Evolutionary conservation across 2,113 vertebrate species (phyloP), one percentile per base, ranked within the genome.

Genomic region (Empidonax alnorum): DNA sequence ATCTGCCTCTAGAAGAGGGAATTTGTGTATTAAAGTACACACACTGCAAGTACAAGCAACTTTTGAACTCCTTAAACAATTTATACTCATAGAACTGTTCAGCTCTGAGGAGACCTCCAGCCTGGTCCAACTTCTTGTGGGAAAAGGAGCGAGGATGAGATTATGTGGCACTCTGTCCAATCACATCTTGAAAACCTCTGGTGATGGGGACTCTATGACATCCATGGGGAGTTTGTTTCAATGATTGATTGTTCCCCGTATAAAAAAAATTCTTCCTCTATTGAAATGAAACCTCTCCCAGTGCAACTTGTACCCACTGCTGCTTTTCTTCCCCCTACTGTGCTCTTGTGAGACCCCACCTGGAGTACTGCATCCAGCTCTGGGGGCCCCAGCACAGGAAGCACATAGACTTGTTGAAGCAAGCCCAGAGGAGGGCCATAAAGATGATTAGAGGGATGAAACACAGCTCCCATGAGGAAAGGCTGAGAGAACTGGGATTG

Each of bases 351-450:
- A 35, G 41, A 41, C 13, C 24, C 10, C 17, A 55, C 17, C 47
- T 62, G 71, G 71, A 68, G 46, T 55, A 41, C 28, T 41, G 13
- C 41, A 62, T 42, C 30, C n/a, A 41, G 9, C 41, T 62, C 24
- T 75, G 30, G 39, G 55, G 4, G 4, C 13, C 20, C 25, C 10
- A 35, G 24, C 0, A 0, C 25, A 19, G 21, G 24, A 41, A n/a
- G 24, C 50, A 18, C 39, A 75, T 7, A 8, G 46, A 69, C 30
- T 35, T 41, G 17, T 27, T 31, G 24, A 69, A 55, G 25, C 21
- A 55, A 76, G 30, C 62, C 41, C 41, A 69, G 78, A 62, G 30
- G 6, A 12, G 24, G 61, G 35, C 7, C 62, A 76, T 17, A 68
- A n/a, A 47, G 55, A 41, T 76, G 4, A 47, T 68, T 27, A 35